phyloP scores from a whole-genome alignment of 2,888 invertebrate genomes.

The Dasysyrphus tricinctus region DNA sequence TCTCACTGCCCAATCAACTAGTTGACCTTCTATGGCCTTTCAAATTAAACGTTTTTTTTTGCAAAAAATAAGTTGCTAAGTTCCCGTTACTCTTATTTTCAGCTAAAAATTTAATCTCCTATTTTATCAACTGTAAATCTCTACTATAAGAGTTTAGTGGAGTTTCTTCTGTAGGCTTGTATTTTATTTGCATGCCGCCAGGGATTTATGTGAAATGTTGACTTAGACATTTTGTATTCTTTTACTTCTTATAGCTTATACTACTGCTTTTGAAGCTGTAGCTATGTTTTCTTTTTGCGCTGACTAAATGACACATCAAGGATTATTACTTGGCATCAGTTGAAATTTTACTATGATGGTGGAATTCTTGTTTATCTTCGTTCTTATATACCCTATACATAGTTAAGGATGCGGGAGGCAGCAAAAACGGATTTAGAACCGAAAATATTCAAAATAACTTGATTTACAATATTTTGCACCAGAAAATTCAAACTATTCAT shows the following conservation, averaged over 20 bases:
- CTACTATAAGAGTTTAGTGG: background rate
- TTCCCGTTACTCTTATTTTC: background rate
- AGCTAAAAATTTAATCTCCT: background rate
- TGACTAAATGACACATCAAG: conserved; percentile 59
- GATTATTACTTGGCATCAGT: conserved; percentile 63
- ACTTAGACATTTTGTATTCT: conserved; percentile 33
- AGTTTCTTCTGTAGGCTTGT: background rate
- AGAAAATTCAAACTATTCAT: background rate
- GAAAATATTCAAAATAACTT: background rate
- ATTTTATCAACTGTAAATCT: background rate
- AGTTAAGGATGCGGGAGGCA: background rate
- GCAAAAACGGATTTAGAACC: background rate
- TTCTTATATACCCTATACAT: background rate
- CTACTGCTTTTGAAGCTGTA: conserved; percentile 6
- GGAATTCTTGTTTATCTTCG: conserved; percentile 12
- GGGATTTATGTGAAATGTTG: conserved; percentile 32
- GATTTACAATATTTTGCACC: background rate
- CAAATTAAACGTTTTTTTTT: no score
- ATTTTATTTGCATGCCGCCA: conserved; percentile 22
- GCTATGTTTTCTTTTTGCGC: conserved; percentile 1
- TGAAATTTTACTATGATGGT: conserved; percentile 41
- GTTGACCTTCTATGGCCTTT: no score
- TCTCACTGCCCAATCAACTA: no score
- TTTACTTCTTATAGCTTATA: conserved; percentile 15
- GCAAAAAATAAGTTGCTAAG: no score